Evolutionary conservation across 2,888 invertebrate species (phyloP), one percentile per base, ranked within the genome.

Genomic region (Matsumyia berberina): DNA sequence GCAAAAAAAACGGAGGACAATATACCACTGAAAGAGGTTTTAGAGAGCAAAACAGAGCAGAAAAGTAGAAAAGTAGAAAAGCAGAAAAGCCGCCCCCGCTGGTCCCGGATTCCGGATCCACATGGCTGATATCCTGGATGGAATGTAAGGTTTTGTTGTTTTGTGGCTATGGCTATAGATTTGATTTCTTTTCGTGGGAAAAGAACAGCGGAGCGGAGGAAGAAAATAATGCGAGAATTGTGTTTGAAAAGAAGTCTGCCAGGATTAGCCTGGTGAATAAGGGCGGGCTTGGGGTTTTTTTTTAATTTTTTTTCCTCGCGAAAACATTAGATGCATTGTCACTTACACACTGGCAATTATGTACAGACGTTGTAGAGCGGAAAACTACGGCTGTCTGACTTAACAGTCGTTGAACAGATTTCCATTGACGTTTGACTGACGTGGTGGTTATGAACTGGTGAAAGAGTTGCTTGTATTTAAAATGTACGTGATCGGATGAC

Each of bases 141-240:
- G 53, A 57, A 81, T 57, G 69, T 17, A 76, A 69, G 64, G 39
- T 81, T 69, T 81, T 64, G 24, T 15, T 64, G 69, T 57, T 46
- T 24, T n/a, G n/a, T n/a, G n/a, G n/a, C n/a, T n/a, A 64, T 15
- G 70, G 81, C 51, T 77, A 64, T 15, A 58, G 64, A 53, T 70
- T 58, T 55, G 44, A 55, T 53, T 70, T 53, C 33, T 66, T 77
- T 64, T 49, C 29, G 53, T 55, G 76, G 74, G 60, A 55, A 70
- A 60, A 44, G 49, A 58, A 60, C 51, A 77, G 15, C 46, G 31
- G 29, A 29, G 15, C 33, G 29, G 66, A 44, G 17, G 33, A 6
- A 12, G 35, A 17, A 29, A 42, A 42, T 53, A 70, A 82, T 77
- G 77, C 70, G 17, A 37, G 17, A 76, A 64, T 51, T 64, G 64